These are phyloP conservation scores for Procapra przewalskii DNA, from an alignment of 2,113 vertebrate genomes.

Conservation along the genomic window DNA sequence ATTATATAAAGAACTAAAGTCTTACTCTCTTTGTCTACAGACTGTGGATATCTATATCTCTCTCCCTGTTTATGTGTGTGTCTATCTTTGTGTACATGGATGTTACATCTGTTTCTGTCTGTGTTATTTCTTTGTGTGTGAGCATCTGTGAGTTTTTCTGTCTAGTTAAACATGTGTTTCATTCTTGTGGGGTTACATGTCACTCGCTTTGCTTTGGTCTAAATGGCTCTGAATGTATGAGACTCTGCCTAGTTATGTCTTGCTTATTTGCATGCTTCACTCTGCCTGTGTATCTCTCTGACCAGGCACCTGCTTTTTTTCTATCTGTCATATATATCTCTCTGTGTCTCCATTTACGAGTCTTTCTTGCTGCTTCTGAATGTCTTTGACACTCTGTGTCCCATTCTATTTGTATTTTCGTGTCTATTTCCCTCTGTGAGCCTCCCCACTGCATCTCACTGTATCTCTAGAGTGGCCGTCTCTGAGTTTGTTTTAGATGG, in stretches of 20 bases:
- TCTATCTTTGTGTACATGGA: neutral
- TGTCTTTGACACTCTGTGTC: neutral
- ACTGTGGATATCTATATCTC: neutral
- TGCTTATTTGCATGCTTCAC: neutral
- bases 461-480: too few relatives aligned
- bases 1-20: neutral
- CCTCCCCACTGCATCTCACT: neutral
- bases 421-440: neutral
- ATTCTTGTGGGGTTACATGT: neutral
- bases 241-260: neutral
- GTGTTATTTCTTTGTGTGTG: neutral
- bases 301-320: neutral
- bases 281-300: neutral
- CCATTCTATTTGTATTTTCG: neutral
- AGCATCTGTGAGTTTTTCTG: neutral
- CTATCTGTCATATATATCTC: neutral
- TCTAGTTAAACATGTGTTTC: neutral
- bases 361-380: neutral
- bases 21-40: neutral
- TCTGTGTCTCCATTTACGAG: neutral
- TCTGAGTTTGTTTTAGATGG: neutral
- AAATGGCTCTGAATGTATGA: neutral
- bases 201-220: neutral
- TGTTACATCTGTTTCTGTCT: neutral
- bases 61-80: neutral